Evolutionary conservation across 2,113 vertebrate genomes (phyloP), one percentile per base, ranked within the genome.

Genomic region (Rhinopithecus roxellana): DNA sequence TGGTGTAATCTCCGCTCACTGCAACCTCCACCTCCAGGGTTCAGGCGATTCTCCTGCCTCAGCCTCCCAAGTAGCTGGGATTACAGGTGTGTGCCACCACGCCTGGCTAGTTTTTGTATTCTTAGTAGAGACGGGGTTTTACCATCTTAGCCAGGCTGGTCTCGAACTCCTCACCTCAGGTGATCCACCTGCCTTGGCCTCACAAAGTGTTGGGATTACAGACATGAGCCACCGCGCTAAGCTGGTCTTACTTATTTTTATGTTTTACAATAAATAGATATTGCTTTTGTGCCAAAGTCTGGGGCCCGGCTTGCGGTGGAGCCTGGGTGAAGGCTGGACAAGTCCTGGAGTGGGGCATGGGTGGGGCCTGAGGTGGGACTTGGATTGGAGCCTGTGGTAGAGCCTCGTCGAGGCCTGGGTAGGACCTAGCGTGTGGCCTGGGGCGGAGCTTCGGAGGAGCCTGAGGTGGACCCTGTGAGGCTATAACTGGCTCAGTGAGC

Each of bases 221-320:
- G 59, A 11, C 10, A 4, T 61, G 59, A 61, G 25, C 59, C 23
- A 27, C 23, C 0, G 9, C 3, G 1, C 59, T 10, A 0, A 27
- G 59, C 59, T 25, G 25, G 59, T 25, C 59, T 61, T 64, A 40
- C 25, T 43, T 89, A 61, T 90, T 79, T 90, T 78, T n/a, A 48
- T 43, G 10, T 61, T 90, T 77, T 77, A 59, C 27, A n/a, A 22
- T 45, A 9, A 77, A 35, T 23, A 45, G 14, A 6, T 57, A 75
- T 89, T 90, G 50, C 13, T 79, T 67, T 67, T 40, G 43, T 67
- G 75, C 22, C 75, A 79, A 87, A 59, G 22, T 43, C 89, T 52
- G 17, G 38, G 23, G 6, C 14, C 22, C 45, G n/a, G 7, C 69
- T n/a, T 40, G 35, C 2, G 57, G 38, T 40, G 50, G 35, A 25